Evolutionary conservation across 2,797 vertebrate species (phyloP).

Genomic region (Smutsia temminckii): DNA sequence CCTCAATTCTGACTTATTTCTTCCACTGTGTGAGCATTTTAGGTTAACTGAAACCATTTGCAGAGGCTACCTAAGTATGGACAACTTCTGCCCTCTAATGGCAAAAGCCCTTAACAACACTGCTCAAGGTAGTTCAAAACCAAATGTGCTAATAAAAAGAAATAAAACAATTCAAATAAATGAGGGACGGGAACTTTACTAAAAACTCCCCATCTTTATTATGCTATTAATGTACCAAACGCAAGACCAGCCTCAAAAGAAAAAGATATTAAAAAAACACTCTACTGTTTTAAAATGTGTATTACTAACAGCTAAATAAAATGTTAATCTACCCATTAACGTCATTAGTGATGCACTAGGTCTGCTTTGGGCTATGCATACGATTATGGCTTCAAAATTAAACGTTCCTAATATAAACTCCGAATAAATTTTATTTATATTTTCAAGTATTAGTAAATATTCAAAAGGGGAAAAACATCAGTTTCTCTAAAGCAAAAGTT

Average conservation of each 20-base stretch:
- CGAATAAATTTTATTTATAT: no score
- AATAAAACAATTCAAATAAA: constrained; percentile 47
- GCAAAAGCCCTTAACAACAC: constrained; percentile 52
- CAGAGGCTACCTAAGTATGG: not conserved
- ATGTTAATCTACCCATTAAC: not conserved
- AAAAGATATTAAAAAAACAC: not conserved
- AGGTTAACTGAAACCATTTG: not conserved
- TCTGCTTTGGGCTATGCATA: not conserved
- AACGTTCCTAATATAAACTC: not conserved
- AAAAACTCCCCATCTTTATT: not conserved
- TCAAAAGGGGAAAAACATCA: not conserved
- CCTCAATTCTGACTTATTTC: not conserved
- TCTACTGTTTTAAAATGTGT: not conserved
- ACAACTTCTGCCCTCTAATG: constrained; percentile 79
- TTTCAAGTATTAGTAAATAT: not conserved
- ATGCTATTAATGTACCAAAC: not conserved
- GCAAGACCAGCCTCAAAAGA: not conserved
- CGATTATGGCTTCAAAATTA: constrained; percentile 19
- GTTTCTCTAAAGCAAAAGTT: not conserved
- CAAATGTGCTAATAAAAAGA: not conserved
- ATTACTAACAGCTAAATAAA: not conserved
- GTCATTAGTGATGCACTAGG: not conserved
- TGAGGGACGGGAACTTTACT: not conserved
- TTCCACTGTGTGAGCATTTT: not conserved
- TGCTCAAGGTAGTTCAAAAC: not conserved